Conservation (phyloP, 2,888 invertebrate genomes). For the Eubasilissa splendida region DNA sequence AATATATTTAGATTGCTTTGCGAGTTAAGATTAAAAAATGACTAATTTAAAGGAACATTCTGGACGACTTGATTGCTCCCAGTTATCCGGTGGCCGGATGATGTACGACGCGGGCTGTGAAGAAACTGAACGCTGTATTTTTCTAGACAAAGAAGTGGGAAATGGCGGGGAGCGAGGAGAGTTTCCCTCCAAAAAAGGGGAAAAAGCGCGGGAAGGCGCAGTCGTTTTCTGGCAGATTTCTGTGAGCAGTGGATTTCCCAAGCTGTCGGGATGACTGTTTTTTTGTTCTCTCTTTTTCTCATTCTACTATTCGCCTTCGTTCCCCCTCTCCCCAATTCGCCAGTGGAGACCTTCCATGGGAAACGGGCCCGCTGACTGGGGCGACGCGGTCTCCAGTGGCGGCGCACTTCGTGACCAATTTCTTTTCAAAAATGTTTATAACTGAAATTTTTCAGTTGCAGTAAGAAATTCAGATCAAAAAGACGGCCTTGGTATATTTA, state of each 20-base stretch:
- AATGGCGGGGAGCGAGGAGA: constrained; percentile 5
- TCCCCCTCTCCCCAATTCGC: constrained; percentile 46
- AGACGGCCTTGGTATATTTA: no score
- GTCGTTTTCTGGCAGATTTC: constrained; percentile 53
- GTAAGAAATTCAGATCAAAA: no score
- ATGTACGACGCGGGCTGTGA: neutral
- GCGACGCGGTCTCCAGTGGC: constrained; percentile 44
- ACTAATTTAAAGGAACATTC: no score
- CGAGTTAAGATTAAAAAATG: no score
- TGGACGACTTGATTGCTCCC: neutral
- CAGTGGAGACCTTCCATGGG: constrained; percentile 57
- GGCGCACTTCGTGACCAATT: neutral
- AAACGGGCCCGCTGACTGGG: constrained; percentile 57
- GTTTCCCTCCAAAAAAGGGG: constrained; percentile 42
- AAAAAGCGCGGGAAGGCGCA: constrained; percentile 40
- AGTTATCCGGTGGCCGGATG: neutral
- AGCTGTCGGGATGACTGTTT: constrained; percentile 56
- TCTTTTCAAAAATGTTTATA: no score
- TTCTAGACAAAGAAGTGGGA: constrained; percentile 30
- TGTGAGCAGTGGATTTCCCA: constrained; percentile 56
- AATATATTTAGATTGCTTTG: no score
- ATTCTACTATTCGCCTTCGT: neutral
- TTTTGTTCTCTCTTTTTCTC: constrained; percentile 44
- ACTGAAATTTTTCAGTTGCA: no score
- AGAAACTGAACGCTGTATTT: constrained; percentile 37